Evolutionary conservation across 1,140 invertebrate genomes (phyloP).

Genomic region (Bilobella aurantiaca): DNA sequence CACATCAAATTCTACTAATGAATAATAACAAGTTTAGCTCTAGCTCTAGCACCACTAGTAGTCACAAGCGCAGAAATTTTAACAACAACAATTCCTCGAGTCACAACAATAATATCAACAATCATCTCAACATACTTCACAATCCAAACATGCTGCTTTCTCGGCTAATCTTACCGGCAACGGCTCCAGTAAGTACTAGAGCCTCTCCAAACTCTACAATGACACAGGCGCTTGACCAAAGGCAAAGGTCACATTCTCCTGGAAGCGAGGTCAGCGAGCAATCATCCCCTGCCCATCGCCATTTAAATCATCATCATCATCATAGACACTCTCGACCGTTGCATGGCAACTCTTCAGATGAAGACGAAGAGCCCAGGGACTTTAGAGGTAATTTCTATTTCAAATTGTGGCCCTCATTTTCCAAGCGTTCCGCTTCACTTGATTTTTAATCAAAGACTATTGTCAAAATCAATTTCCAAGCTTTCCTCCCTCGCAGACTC

Average conservation of each 20-base stretch:
- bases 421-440: not conserved
- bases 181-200: not conserved
- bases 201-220: not conserved
- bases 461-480: not conserved
- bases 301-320: not conserved
- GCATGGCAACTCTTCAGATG: constrained; percentile 24
- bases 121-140: constrained; percentile 10
- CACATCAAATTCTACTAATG: constrained; percentile 9
- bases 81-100: not conserved
- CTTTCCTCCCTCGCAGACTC: not conserved
- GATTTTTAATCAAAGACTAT: not conserved
- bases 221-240: constrained; percentile 8
- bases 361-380: constrained; percentile 31
- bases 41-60: not conserved
- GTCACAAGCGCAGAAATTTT: not conserved
- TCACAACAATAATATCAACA: constrained; percentile 16
- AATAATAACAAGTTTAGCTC: constrained; percentile 5
- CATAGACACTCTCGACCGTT: not conserved
- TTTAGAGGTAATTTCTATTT: constrained; percentile 29
- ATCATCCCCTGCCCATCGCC: not conserved
- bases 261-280: not conserved
- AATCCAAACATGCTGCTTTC: constrained; percentile 31
- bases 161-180: constrained; percentile 24
- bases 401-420: not conserved
- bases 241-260: constrained; percentile 27